Conservation (phyloP, 2,113 vertebrate species). For the Loxodonta africana region DNA sequence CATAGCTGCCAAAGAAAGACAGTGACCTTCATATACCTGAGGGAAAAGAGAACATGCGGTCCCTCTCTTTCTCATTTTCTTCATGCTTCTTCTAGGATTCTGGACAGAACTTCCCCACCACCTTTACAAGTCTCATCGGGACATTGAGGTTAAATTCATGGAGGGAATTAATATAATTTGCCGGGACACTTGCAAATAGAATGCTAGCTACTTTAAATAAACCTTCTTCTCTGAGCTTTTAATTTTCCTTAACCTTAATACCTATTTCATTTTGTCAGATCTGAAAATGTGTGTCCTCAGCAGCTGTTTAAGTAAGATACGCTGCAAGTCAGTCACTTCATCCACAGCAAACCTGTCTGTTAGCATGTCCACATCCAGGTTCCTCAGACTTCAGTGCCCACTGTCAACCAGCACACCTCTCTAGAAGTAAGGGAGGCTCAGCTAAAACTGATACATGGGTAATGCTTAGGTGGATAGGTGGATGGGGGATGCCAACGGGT, state of each 20-base stretch:
- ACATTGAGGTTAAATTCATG: not conserved
- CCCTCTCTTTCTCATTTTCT: not conserved
- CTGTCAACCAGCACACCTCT: fast-evolving
- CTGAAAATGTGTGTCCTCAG: fast-evolving
- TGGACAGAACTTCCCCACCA: not conserved
- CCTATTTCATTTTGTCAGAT: fast-evolving
- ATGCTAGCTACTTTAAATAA: not conserved
- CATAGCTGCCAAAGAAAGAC: fast-evolving
- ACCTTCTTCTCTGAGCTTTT: not conserved
- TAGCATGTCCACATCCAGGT: fast-evolving
- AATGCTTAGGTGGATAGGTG: not conserved
- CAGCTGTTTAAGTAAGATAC: fast-evolving
- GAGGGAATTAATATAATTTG: not conserved
- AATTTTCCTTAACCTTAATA: fast-evolving
- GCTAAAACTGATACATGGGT: fast-evolving
- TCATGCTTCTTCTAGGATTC: not conserved
- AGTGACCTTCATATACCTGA: not conserved
- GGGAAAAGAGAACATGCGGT: fast-evolving
- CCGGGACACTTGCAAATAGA: fast-evolving
- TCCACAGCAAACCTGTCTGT: fast-evolving
- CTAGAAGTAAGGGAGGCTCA: fast-evolving
- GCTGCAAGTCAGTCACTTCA: fast-evolving
- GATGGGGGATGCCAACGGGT: not conserved
- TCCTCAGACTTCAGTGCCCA: fast-evolving
- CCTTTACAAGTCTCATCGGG: not conserved